Percentiles rank a stretch among this genome's conserved stretches.
phyloP scores from a whole-genome alignment of 2,888 invertebrate species.

The Lasioglossum pauxillum region DNA sequence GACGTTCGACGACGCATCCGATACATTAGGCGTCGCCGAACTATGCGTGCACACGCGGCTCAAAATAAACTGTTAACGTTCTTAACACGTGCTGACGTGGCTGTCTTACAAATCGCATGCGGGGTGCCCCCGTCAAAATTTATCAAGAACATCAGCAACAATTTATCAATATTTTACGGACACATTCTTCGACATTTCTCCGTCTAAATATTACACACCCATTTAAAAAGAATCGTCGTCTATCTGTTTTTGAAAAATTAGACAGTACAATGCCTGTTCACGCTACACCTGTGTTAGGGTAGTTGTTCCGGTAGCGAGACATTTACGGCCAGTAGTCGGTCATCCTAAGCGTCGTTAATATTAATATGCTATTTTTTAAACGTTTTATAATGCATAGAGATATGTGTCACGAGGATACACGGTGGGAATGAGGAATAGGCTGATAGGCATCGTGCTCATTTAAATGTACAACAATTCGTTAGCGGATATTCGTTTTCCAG shows the following conservation, averaged over 20 bases:
- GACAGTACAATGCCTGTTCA: no score
- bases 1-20: slow-evolving; percentile 51
- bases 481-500: no score
- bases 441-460: no score
- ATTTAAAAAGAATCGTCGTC: background rate
- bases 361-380: background rate
- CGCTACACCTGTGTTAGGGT: background rate
- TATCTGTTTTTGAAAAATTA: no score
- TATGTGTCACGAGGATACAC: no score
- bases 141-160: background rate
- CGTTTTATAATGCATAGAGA: background rate
- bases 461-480: no score
- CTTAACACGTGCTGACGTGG: slow-evolving; percentile 41
- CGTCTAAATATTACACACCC: background rate
- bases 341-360: background rate
- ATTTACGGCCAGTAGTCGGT: background rate
- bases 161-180: background rate
- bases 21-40: slow-evolving; percentile 49
- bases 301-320: background rate
- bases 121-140: slow-evolving; percentile 22
- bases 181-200: background rate
- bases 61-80: slow-evolving; percentile 50
- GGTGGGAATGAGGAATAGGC: no score
- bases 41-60: slow-evolving; percentile 20
- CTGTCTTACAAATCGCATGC: slow-evolving; percentile 34